phyloP scores from a whole-genome alignment of 2,797 vertebrate genomes.

The Parauchenoglanis ngamensis region DNA sequence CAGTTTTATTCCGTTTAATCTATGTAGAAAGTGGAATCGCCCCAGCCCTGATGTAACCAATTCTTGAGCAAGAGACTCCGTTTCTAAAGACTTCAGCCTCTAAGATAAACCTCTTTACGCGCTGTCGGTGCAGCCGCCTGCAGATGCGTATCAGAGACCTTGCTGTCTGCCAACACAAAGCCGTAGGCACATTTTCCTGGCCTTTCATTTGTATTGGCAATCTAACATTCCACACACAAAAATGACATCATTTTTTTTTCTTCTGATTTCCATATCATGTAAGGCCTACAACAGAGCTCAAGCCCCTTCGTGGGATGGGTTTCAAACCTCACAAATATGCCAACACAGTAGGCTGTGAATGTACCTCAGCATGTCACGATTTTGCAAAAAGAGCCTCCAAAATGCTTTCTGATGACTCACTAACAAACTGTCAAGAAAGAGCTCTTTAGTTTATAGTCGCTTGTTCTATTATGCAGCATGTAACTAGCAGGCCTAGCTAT shows the following conservation, averaged over 20 bases:
- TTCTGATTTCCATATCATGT: background rate
- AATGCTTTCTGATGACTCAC: background rate
- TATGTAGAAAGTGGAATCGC: background rate
- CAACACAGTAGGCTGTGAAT: background rate
- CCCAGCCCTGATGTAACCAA: background rate
- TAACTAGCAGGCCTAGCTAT: background rate
- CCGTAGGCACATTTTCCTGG: conserved; percentile 24
- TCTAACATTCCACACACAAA: conserved; percentile 19
- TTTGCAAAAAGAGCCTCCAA: background rate
- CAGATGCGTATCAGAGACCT: conserved; percentile 21
- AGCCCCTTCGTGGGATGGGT: background rate
- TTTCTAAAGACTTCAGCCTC: background rate
- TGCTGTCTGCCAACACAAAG: conserved; percentile 12
- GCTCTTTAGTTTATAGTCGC: background rate
- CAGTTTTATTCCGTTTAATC: background rate
- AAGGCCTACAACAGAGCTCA: background rate
- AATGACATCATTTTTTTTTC: background rate
- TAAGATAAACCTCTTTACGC: conserved; percentile 9
- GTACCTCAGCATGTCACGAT: background rate
- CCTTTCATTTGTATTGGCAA: conserved; percentile 5
- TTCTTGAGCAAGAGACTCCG: background rate
- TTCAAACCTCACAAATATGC: background rate
- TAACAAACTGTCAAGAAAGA: background rate
- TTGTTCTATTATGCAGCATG: background rate
- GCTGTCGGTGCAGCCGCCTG: conserved; percentile 20